Conservation (phyloP, 1,140 invertebrate genomes). For the Zaprionus nigranus region DNA sequence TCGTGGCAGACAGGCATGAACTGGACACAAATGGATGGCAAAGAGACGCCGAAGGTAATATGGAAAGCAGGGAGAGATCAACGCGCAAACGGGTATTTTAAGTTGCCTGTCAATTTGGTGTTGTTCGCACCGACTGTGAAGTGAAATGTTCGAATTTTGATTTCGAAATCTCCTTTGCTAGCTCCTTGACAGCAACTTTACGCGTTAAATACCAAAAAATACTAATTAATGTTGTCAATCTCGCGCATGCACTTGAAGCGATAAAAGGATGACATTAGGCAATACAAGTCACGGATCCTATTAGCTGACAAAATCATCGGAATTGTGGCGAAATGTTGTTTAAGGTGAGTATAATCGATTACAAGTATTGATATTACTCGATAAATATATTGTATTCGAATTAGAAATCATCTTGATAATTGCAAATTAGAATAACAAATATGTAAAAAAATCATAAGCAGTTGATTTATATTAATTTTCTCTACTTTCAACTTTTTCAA, state of each 20-base stretch:
- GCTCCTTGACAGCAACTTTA: slow-evolving; percentile 3
- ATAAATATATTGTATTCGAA: too few species aligned
- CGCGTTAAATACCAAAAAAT: slow-evolving; percentile 1
- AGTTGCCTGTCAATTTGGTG: slow-evolving; percentile 63
- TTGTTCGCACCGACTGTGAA: slow-evolving; percentile 58
- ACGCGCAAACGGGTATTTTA: slow-evolving; percentile 32
- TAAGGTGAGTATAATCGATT: background rate
- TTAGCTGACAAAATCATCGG: background rate
- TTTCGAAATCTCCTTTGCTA: slow-evolving; percentile 38
- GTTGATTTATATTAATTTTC: too few species aligned
- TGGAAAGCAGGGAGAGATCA: background rate
- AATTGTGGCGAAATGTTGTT: background rate
- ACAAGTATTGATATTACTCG: too few species aligned
- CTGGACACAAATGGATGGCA: slow-evolving; percentile 58
- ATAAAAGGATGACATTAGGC: background rate
- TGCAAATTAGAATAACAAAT: too few species aligned
- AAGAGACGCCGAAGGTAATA: background rate
- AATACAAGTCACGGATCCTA: background rate
- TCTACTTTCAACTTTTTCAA: too few species aligned
- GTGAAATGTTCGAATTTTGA: slow-evolving; percentile 55
- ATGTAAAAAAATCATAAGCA: too few species aligned
- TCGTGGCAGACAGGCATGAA: slow-evolving; percentile 69
- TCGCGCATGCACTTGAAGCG: background rate
- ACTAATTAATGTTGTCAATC: slow-evolving; percentile 14
- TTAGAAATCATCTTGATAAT: background rate